These are phyloP conservation scores for Colaptes auratus DNA, from an alignment of 2,113 vertebrate species.

Conservation along the genomic window DNA sequence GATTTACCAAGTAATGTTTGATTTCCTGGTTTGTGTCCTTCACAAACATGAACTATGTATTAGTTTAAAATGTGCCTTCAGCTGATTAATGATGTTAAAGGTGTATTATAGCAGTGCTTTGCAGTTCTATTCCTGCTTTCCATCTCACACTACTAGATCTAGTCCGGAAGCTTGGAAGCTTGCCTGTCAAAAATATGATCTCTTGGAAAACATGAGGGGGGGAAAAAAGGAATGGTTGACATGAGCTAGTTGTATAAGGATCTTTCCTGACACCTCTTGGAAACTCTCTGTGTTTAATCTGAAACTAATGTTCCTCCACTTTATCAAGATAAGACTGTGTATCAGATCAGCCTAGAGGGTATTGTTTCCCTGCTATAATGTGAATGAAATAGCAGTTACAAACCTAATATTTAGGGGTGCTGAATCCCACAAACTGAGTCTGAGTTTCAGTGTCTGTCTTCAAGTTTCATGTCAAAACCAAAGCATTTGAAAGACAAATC, in stretches of 20 bases:
- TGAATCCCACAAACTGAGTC: neutral
- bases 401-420: neutral
- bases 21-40: neutral
- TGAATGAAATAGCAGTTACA: neutral
- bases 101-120: neutral
- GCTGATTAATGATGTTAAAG: neutral
- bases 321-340: neutral
- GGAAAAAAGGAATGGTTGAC: neutral
- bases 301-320: neutral
- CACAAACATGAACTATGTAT: neutral
- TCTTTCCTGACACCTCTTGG: neutral
- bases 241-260: neutral
- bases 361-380: neutral
- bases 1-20: neutral
- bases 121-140: neutral
- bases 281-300: neutral
- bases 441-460: neutral
- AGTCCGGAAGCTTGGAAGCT: neutral
- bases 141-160: neutral
- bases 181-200: neutral
- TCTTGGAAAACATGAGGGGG: neutral
- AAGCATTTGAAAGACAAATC: neutral
- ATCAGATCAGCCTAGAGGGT: neutral
- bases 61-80: neutral
- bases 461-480: neutral